These are phyloP conservation scores for Picus viridis DNA, from an alignment of 2,797 vertebrate species.

Conservation along the genomic window DNA sequence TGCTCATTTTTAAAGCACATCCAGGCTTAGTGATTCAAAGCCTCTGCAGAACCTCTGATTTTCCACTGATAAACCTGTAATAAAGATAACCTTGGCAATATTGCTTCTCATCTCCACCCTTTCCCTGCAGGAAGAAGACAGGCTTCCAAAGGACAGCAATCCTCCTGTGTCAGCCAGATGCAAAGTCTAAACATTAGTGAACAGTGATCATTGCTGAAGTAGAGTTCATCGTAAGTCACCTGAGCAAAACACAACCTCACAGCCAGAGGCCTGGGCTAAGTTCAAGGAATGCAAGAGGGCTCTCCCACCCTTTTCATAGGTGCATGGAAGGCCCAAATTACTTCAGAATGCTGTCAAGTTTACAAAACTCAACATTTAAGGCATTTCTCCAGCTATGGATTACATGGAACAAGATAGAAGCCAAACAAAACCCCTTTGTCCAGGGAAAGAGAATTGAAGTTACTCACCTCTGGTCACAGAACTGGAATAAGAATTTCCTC, in stretches of 20 bases:
- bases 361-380: not conserved
- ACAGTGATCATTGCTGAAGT: not conserved
- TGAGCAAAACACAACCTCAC: not conserved
- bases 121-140: not conserved
- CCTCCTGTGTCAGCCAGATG: not conserved
- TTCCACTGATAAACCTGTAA: not conserved
- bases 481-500: not conserved
- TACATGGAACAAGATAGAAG: not conserved
- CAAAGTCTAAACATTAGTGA: not conserved
- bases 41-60: not conserved
- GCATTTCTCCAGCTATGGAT: not conserved
- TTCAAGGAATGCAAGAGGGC: not conserved
- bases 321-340: not conserved
- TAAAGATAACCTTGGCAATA: not conserved
- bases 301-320: not conserved
- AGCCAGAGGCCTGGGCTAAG: not conserved
- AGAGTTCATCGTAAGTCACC: not conserved
- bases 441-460: not conserved
- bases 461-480: not conserved
- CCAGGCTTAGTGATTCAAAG: not conserved
- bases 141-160: not conserved
- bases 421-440: not conserved
- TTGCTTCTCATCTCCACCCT: not conserved
- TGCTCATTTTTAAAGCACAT: rapidly evolving
- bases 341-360: not conserved